Conservation (phyloP, 2,113 vertebrate genomes). For the Solenodon paradoxus region DNA sequence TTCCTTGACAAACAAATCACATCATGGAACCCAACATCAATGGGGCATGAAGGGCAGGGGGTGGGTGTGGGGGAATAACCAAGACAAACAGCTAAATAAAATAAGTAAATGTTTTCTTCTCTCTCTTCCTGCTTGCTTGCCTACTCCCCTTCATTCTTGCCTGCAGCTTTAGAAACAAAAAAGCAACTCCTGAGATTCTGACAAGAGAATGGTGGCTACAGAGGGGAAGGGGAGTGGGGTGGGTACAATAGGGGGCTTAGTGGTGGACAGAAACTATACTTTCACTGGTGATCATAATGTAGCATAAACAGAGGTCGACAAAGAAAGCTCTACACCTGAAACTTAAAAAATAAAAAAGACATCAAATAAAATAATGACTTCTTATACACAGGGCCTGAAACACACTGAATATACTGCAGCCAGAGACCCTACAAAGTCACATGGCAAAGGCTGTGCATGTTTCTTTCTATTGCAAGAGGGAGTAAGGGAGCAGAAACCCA, state of each 20-base stretch:
- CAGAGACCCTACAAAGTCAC: background rate
- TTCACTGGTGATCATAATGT: background rate
- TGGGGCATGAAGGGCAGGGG: background rate
- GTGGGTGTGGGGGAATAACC: no score
- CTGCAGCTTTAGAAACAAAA: no score
- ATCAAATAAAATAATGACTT: background rate
- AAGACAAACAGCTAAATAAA: background rate
- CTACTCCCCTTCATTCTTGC: no score
- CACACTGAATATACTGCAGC: no score
- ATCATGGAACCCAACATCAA: background rate
- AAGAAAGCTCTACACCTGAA: no score
- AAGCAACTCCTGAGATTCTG: background rate
- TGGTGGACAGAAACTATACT: background rate
- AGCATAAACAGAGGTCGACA: background rate
- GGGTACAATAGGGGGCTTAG: background rate
- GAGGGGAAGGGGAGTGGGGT: background rate
- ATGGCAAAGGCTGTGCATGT: background rate
- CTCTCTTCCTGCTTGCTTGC: no score
- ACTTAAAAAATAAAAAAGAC: no score
- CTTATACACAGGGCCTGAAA: background rate
- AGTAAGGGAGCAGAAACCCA: background rate
- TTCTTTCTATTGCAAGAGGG: slow-evolving; percentile 3
- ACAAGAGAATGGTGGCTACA: background rate
- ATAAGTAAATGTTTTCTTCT: background rate
- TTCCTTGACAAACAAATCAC: background rate